Evolutionary conservation across 2,113 vertebrate genomes (phyloP), one percentile per base, ranked within the genome.

Genomic region (Brachionichthys hirsutus): DNA sequence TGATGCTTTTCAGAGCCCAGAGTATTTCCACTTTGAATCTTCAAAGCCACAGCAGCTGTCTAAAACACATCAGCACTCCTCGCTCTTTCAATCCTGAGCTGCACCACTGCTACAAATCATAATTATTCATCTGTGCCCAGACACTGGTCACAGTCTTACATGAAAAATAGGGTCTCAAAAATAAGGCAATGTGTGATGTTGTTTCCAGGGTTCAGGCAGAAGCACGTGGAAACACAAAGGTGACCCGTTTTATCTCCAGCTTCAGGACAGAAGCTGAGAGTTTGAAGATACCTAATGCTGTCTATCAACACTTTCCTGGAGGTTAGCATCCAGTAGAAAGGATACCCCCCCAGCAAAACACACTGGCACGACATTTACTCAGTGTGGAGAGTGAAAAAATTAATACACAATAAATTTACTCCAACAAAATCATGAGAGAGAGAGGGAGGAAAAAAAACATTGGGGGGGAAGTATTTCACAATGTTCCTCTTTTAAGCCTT

Each of bases 11-110:
- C 20, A n/a, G 67, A 64, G 52, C 44, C 35, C 44, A 40, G 13
- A 61, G 48, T 42, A 47, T 63, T 80, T 71, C 52, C 58, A 76
- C 59, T 81, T 70, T 73, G 62, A 70, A 70, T 74, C 70, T 81
- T 84, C 78, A 84, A 82, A 75, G 81, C 63, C 47, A 56, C 56
- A 64, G 75, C 22, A 74, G 56, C 69, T 76, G 70, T 83, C 67
- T 70, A 67, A 79, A 86, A 69, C 42, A 71, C 70, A 82, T 75
- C 67, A 81, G 50, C 24, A 60, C 43, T 54, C 66, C 58, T 75
- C 60, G 54, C 52, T 70, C 49, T 59, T 47, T 50, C 54, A 70
- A 62, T 56, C 35, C 58, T 22, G 2, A 51, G 41, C 62, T 63
- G 10, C 62, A 60, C 62, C 53, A 42, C 55, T 43, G 50, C 46